Conservation (phyloP, 2,113 vertebrate genomes). For the Nyctibius bracteatus region DNA sequence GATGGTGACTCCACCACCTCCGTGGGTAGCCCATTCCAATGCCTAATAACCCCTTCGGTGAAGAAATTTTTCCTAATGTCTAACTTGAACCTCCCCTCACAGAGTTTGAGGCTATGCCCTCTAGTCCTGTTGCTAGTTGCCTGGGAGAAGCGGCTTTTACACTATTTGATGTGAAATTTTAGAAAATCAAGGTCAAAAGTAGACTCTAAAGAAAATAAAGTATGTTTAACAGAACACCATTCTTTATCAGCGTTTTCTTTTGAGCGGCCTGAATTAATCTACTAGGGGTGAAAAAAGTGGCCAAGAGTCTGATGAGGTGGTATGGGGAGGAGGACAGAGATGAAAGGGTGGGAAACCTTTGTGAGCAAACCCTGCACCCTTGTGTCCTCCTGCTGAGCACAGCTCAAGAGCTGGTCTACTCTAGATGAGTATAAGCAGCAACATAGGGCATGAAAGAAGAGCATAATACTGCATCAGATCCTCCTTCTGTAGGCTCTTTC, state of each 20-base stretch:
- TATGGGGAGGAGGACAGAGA: neutral
- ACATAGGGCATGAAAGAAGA: neutral
- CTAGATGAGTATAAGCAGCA: neutral
- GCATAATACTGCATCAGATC: neutral
- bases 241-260: neutral
- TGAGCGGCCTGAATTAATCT: rapidly evolving
- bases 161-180: neutral
- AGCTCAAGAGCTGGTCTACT: neutral
- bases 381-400: neutral
- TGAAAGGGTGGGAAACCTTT: neutral
- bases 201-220: neutral
- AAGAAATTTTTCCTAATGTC: too few species aligned
- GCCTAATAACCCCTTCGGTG: too few species aligned
- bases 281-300: neutral
- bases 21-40: too few species aligned
- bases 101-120: too few species aligned
- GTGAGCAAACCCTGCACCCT: neutral
- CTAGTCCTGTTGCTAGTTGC: too few species aligned
- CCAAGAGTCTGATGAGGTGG: neutral
- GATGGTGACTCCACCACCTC: too few species aligned
- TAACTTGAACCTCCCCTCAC: too few species aligned
- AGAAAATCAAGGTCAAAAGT: neutral
- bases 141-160: too few species aligned
- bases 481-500: neutral
- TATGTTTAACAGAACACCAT: neutral